These are phyloP conservation scores for Anas flavirostris DNA, from an alignment of 2,797 vertebrate species.

Conservation along the genomic window DNA sequence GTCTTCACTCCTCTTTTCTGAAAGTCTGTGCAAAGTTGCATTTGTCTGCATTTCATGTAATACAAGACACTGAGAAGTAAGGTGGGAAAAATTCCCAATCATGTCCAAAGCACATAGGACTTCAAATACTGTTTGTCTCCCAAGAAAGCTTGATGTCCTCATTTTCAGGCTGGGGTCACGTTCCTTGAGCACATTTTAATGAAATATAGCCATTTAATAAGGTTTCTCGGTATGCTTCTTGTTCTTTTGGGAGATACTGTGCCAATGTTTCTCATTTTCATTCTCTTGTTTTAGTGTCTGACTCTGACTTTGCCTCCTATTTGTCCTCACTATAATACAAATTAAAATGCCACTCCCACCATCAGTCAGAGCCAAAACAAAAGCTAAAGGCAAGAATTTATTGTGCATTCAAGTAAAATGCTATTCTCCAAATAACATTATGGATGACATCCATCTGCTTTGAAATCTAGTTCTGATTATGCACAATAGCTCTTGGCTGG, in stretches of 20 bases:
- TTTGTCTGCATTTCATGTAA: neutral
- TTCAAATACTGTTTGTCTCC: neutral
- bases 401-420: constrained; percentile 5
- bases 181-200: constrained; percentile 28
- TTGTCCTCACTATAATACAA: constrained; percentile 46
- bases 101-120: neutral
- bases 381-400: constrained; percentile 48
- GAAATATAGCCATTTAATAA: constrained; percentile 28
- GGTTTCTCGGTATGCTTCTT: constrained; percentile 36
- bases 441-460: constrained; percentile 61
- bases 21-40: neutral
- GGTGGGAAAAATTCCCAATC: neutral
- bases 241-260: constrained; percentile 32
- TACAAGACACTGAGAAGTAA: neutral
- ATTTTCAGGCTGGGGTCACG: constrained; percentile 13
- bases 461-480: constrained; percentile 54
- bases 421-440: constrained; percentile 47
- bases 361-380: constrained; percentile 33
- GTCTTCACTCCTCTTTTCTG: neutral
- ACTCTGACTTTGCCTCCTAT: constrained; percentile 59
- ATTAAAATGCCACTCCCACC: constrained; percentile 38
- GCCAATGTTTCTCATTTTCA: constrained; percentile 33
- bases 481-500: constrained; percentile 57
- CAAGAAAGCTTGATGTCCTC: neutral
- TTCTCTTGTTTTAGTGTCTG: constrained; percentile 32